Evolutionary conservation across 1,140 invertebrate genomes (phyloP).

Genomic region (Pemphigus obesinymphae): DNA sequence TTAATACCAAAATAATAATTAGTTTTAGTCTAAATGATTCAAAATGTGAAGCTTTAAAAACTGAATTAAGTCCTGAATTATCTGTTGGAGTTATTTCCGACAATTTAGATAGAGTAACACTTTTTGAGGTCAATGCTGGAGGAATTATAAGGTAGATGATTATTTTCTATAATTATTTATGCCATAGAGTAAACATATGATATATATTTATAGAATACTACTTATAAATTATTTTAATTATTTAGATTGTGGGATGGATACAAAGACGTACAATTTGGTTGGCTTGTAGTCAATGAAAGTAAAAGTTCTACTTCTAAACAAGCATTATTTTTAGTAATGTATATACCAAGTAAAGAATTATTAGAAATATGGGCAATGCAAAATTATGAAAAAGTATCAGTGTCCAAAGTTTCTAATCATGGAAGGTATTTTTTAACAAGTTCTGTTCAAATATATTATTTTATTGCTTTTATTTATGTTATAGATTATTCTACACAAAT

Average conservation of each 20-base stretch:
- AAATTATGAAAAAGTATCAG: conserved; percentile 79
- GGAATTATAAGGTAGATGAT: conserved; percentile 65
- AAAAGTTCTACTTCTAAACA: conserved; percentile 51
- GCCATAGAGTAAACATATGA: too few relatives aligned
- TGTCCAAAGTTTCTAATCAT: conserved; percentile 79
- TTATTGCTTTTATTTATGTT: conserved; percentile 43
- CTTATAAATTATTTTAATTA: conserved; percentile 40
- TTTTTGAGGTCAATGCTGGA: conserved; percentile 76
- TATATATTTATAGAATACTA: neutral
- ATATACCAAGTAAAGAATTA: conserved; percentile 74
- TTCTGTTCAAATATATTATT: neutral
- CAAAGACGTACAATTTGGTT: conserved; percentile 86
- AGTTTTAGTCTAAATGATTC: conserved; percentile 80
- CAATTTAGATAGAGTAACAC: conserved; percentile 75
- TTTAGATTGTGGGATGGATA: conserved; percentile 58
- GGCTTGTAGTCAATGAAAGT: conserved; percentile 72
- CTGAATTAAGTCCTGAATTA: conserved; percentile 74
- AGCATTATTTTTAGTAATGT: conserved; percentile 77
- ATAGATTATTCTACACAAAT: conserved; percentile 67
- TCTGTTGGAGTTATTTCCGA: conserved; percentile 77
- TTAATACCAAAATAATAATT: conserved; percentile 48
- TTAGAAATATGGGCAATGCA: conserved; percentile 84
- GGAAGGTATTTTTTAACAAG: conserved; percentile 54
- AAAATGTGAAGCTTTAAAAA: conserved; percentile 64
- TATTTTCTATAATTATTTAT: neutral